These are phyloP conservation scores for Chrysomela aeneicollis DNA, from an alignment of 2,888 invertebrate genomes.

Conservation along the genomic window DNA sequence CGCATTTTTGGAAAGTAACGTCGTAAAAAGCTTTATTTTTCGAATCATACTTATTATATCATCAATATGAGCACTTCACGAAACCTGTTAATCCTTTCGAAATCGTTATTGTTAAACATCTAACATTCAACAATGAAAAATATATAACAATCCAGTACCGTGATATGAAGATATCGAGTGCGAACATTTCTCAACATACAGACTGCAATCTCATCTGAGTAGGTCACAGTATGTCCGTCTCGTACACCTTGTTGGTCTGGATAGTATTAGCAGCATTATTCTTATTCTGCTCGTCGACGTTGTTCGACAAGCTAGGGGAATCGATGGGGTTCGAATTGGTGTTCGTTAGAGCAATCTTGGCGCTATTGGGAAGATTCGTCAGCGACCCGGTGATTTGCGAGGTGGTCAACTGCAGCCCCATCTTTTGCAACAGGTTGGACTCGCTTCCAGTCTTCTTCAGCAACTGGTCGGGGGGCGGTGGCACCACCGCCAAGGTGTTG, in stretches of 20 bases:
- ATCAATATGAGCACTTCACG: not conserved
- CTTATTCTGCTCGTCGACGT: conserved; percentile 38
- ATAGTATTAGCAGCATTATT: conserved; percentile 54
- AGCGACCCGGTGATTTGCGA: conserved; percentile 68
- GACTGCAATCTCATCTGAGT: conserved; percentile 46
- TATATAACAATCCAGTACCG: conserved; percentile 50
- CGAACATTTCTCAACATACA: conserved; percentile 48
- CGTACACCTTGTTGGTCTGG: conserved; percentile 81
- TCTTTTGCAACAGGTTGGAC: conserved; percentile 83
- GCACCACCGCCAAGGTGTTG: conserved; percentile 68
- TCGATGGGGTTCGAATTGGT: conserved; percentile 48
- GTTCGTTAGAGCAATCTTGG: conserved; percentile 48
- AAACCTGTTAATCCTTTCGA: not conserved
- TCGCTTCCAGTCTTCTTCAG: conserved; percentile 90
- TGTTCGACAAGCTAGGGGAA: conserved; percentile 56
- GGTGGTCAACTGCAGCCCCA: conserved; percentile 73
- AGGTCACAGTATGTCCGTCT: conserved; percentile 93
- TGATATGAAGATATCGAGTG: conserved; percentile 49
- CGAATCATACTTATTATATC: not conserved
- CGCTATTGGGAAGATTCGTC: conserved; percentile 64
- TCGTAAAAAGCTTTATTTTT: too few species aligned
- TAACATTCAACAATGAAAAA: conserved; percentile 50
- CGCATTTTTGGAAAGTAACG: too few species aligned
- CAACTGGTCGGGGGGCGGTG: conserved; percentile 68
- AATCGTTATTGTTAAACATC: conserved; percentile 41